phyloP scores from a whole-genome alignment of 2,113 vertebrate species.

The Halichoerus grypus region DNA sequence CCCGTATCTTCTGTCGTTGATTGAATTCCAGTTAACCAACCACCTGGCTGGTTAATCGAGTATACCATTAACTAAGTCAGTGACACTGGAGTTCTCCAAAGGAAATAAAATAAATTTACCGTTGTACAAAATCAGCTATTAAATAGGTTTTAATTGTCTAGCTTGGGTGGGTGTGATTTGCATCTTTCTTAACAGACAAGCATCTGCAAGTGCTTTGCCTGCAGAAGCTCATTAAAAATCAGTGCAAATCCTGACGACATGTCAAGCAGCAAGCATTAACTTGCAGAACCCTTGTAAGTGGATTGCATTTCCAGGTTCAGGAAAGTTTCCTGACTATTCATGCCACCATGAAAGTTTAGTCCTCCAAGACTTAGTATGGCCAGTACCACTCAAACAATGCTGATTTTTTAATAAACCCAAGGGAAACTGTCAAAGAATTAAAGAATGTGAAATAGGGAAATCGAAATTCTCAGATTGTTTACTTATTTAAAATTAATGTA shows the following conservation, averaged over 20 bases:
- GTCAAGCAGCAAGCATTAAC: slow-evolving; percentile 44
- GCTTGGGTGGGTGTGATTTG: slow-evolving; percentile 58
- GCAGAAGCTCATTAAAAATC: slow-evolving; percentile 74
- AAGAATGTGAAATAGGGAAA: not conserved
- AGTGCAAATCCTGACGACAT: not conserved
- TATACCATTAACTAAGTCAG: not conserved
- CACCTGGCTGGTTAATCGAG: slow-evolving; percentile 37
- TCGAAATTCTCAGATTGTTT: not conserved
- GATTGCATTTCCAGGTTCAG: not conserved
- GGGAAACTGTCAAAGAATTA: not conserved
- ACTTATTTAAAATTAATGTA: slow-evolving; percentile 10
- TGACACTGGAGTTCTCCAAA: not conserved
- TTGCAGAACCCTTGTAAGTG: slow-evolving; percentile 49
- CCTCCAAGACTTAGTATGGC: not conserved
- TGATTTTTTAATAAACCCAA: not conserved
- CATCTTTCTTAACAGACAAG: slow-evolving; percentile 57
- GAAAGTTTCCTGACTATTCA: not conserved
- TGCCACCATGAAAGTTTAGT: not conserved
- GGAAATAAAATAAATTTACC: not conserved
- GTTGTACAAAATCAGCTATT: not conserved
- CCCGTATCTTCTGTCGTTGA: not conserved
- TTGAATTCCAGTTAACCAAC: not conserved
- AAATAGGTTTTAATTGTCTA: slow-evolving; percentile 55
- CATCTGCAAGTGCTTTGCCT: slow-evolving; percentile 55
- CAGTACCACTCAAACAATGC: not conserved